phyloP scores from a whole-genome alignment of 1,140 invertebrate genomes.

The Brachionus plicatilis region DNA sequence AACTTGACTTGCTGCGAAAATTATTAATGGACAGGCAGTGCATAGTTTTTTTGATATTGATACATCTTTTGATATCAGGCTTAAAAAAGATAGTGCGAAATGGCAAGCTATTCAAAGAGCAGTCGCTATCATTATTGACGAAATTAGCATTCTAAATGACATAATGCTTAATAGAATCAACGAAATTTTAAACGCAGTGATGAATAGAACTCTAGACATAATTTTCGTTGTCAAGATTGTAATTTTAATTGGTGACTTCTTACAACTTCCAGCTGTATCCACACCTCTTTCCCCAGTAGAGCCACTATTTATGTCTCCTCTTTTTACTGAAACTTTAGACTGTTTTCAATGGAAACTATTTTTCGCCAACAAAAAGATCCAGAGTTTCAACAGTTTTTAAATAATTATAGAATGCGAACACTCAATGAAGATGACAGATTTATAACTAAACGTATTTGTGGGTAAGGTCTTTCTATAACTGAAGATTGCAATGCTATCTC shows the following conservation, averaged over 20 bases:
- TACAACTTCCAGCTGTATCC: background rate
- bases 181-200: background rate
- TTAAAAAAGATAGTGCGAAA: background rate
- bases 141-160: background rate
- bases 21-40: background rate
- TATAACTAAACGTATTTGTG: background rate
- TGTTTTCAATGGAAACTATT: background rate
- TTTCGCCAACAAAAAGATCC: background rate
- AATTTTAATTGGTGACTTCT: background rate
- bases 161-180: too few species aligned
- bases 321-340: background rate
- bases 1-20: too few species aligned
- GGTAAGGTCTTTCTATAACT: background rate
- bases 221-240: background rate
- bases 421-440: background rate
- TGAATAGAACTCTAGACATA: background rate
- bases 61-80: background rate
- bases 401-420: background rate
- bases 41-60: background rate
- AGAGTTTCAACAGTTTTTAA: background rate
- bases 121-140: background rate
- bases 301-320: background rate
- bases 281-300: background rate
- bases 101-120: background rate
- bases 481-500: background rate